Percentiles rank a stretch among this genome's conserved stretches.
phyloP scores from a whole-genome alignment of 2,113 vertebrate species.

The Ivindomyrus marchei region DNA sequence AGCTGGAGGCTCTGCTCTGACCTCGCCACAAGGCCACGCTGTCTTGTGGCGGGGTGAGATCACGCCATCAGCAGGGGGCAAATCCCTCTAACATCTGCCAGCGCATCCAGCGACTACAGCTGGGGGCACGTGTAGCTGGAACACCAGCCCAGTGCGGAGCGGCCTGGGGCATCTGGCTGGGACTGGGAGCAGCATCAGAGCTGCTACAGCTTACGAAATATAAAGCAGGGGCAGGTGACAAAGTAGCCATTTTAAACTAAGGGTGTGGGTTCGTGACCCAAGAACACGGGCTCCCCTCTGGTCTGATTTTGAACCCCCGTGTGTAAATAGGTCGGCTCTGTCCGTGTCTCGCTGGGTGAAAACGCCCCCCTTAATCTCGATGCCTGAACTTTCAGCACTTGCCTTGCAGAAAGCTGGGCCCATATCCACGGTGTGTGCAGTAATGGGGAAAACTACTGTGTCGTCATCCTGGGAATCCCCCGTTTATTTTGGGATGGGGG shows the following conservation, averaged over 20 bases:
- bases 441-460: not conserved
- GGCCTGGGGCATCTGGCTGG: not conserved
- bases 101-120: not conserved
- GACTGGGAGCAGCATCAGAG: not conserved
- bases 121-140: not conserved
- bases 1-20: not conserved
- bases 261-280: not conserved
- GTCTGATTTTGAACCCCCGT: not conserved
- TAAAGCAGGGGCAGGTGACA: not conserved
- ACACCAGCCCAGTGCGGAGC: not conserved
- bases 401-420: not conserved
- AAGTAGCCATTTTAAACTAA: not conserved
- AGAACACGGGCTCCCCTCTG: not conserved
- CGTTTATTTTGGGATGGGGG: constrained; percentile 21
- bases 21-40: not conserved
- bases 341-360: not conserved
- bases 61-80: not conserved
- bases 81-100: not conserved
- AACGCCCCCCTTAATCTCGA: not conserved
- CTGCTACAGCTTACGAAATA: not conserved
- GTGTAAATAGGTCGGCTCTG: not conserved
- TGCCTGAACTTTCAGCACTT: not conserved
- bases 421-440: not conserved
- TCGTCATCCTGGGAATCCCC: not conserved
- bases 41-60: not conserved